Evolutionary conservation across 1,140 invertebrate species (phyloP).

Genomic region (Hylaeus anthracinus): DNA sequence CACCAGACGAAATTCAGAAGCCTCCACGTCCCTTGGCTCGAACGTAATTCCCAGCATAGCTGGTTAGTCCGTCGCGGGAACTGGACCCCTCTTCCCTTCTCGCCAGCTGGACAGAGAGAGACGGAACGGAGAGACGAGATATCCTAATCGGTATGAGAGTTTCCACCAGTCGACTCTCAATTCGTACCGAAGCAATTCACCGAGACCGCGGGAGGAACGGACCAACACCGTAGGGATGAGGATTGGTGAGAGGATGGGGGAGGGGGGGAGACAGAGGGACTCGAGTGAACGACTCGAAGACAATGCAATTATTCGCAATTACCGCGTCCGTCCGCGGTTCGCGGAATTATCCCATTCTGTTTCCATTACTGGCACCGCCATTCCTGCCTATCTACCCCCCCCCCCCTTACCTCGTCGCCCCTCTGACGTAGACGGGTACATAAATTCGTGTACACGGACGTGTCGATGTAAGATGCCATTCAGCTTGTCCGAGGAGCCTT

Average conservation of each 20-base stretch:
- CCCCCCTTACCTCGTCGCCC: conserved; percentile 5
- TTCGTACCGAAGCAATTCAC: conserved; percentile 71
- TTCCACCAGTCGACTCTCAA: conserved; percentile 65
- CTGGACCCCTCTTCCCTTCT: conserved; percentile 37
- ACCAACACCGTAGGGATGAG: conserved; percentile 5
- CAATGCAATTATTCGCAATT: conserved; percentile 82
- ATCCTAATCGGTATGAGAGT: conserved; percentile 70
- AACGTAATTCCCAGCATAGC: conserved; percentile 49
- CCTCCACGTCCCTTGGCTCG: conserved; percentile 32
- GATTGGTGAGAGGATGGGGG: not conserved
- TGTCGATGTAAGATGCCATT: conserved; percentile 34
- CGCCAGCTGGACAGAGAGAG: conserved; percentile 49
- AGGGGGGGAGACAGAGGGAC: conserved; percentile 59
- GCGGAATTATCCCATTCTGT: conserved; percentile 78
- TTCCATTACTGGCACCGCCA: conserved; percentile 74
- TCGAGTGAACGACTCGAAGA: conserved; percentile 78
- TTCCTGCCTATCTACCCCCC: conserved; percentile 44
- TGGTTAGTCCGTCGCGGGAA: conserved; percentile 17
- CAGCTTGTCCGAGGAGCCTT: too few species aligned
- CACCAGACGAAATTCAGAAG: conserved; percentile 28
- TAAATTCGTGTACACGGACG: conserved; percentile 20
- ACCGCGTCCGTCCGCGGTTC: conserved; percentile 76
- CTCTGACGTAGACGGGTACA: not conserved
- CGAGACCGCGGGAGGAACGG: conserved; percentile 39
- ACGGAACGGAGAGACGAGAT: conserved; percentile 45